Conservation (phyloP, 2,888 invertebrate species). For the Lysandra bellargus region DNA sequence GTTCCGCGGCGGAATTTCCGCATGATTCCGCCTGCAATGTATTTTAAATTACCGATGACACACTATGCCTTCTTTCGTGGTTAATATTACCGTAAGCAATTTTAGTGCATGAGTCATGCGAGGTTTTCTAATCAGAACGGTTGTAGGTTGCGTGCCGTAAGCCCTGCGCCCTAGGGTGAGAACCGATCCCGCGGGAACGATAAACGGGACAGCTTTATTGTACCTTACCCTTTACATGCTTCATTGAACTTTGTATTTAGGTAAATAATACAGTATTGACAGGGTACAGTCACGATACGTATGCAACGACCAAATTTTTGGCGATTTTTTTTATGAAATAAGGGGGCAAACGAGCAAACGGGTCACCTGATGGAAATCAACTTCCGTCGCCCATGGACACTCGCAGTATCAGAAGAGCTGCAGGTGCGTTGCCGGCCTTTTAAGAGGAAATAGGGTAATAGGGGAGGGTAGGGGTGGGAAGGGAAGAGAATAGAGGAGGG, state of each 20-base stretch:
- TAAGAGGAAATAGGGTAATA: too few relatives aligned
- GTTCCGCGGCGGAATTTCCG: too few relatives aligned
- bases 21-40: too few relatives aligned
- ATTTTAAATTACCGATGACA: too few relatives aligned
- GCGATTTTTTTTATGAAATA: too few relatives aligned
- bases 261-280: neutral
- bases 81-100: neutral
- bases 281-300: neutral
- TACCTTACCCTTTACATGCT: conserved; percentile 31
- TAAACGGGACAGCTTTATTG: conserved; percentile 47
- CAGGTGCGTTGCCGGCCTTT: too few relatives aligned
- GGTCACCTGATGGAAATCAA: too few relatives aligned
- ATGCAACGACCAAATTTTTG: neutral
- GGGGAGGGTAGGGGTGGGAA: too few relatives aligned
- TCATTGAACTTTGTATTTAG: conserved; percentile 24
- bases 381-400: too few relatives aligned
- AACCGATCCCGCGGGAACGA: conserved; percentile 52
- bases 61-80: neutral
- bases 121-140: conserved; percentile 50
- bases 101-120: conserved; percentile 45
- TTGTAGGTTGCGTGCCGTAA: conserved; percentile 44
- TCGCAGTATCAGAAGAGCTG: too few relatives aligned
- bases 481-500: too few relatives aligned
- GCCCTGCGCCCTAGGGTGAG: conserved; percentile 45
- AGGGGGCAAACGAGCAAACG: too few relatives aligned